Evolutionary conservation across 2,797 vertebrate species (phyloP).

Genomic region (Yasuhikotakia modesta): DNA sequence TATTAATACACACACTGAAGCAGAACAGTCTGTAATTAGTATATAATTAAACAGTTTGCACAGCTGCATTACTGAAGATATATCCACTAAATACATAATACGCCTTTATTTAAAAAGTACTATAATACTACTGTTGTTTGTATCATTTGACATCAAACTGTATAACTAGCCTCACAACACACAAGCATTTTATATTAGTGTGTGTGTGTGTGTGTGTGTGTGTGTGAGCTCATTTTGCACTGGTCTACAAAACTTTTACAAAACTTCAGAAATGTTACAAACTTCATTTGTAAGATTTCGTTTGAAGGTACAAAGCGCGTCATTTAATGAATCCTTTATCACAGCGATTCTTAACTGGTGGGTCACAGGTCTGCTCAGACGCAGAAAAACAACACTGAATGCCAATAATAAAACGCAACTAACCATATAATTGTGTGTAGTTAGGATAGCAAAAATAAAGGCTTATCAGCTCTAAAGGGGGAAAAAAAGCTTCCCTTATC

Average conservation of each 20-base stretch:
- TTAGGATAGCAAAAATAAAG: neutral
- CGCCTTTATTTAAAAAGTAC: neutral
- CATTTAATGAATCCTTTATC: conserved; percentile 3
- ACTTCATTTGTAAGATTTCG: no score
- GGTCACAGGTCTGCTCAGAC: neutral
- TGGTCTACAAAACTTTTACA: no score
- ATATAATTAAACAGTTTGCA: neutral
- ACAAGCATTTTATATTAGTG: no score
- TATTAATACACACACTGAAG: neutral
- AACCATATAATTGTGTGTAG: neutral
- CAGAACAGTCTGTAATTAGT: neutral
- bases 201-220: no score
- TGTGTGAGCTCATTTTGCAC: no score
- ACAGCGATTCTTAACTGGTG: neutral
- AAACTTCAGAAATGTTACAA: no score
- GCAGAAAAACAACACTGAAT: neutral
- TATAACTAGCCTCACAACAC: no score
- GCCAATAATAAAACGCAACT: neutral
- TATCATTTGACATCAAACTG: no score
- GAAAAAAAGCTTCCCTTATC: neutral
- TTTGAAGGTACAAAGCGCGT: neutral
- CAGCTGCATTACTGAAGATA: neutral
- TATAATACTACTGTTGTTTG: no score
- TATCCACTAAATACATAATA: neutral
- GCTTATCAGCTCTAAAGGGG: neutral